Conservation (phyloP, 2,797 vertebrate species). For the Coregonus ussuriensis region DNA sequence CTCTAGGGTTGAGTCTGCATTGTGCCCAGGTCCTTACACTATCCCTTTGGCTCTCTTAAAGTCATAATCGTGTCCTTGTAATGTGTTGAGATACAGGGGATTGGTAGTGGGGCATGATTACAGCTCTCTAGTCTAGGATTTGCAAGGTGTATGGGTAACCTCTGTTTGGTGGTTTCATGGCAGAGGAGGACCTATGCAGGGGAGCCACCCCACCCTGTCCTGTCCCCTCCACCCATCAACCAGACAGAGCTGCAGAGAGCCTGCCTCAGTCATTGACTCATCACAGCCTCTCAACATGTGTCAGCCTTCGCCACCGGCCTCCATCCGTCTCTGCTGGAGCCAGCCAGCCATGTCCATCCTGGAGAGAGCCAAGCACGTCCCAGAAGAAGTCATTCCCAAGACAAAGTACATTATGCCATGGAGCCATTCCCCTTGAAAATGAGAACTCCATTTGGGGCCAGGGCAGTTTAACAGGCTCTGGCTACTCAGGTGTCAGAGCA, state of each 20-base stretch:
- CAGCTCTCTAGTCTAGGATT: too few species aligned
- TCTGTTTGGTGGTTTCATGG: too few species aligned
- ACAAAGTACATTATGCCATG: conserved; percentile 76
- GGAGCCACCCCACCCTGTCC: too few species aligned
- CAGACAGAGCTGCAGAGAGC: conserved; percentile 57
- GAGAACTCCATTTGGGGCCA: conserved; percentile 74
- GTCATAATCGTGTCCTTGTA: too few species aligned
- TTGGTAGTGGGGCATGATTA: not conserved
- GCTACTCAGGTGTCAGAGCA: conserved; percentile 55
- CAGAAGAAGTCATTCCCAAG: conserved; percentile 73
- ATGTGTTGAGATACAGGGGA: not conserved
- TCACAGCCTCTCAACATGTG: conserved; percentile 78
- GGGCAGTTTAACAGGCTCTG: conserved; percentile 65
- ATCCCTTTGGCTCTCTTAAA: not conserved
- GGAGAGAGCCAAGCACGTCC: conserved; percentile 38
- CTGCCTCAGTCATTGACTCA: conserved; percentile 71
- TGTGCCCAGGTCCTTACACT: conserved; percentile 12
- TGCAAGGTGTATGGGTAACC: too few species aligned
- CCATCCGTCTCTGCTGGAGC: conserved; percentile 73
- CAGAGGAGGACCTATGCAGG: too few species aligned
- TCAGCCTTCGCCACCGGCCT: conserved; percentile 67
- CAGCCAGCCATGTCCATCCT: conserved; percentile 70
- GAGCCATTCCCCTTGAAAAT: conserved; percentile 69
- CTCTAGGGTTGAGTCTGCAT: conserved; percentile 14
- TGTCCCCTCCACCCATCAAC: conserved; percentile 1